Conservation (phyloP, 1,140 invertebrate genomes). For the Himalopsyche phryganea region DNA sequence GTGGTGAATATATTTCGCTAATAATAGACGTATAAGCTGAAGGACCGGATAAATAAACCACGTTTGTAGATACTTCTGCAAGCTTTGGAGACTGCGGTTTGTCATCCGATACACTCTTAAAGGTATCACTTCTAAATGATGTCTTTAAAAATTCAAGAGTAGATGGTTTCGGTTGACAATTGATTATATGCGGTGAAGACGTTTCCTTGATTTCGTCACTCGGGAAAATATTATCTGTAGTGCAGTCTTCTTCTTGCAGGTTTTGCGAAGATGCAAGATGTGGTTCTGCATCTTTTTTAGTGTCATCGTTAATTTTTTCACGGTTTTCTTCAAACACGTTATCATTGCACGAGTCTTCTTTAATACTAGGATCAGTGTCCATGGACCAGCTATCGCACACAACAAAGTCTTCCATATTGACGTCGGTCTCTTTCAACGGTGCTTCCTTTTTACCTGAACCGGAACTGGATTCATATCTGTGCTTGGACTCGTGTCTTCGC, state of each 20-base stretch:
- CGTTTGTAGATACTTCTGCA: no score
- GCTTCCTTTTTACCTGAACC: slow-evolving; percentile 31
- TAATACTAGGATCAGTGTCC: slow-evolving; percentile 39
- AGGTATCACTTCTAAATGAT: not conserved
- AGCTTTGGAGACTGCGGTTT: not conserved
- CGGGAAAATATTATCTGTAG: no score
- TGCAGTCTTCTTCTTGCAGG: no score
- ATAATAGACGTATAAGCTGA: no score
- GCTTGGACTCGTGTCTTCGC: not conserved
- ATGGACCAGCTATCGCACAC: slow-evolving; percentile 51
- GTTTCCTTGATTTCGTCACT: no score
- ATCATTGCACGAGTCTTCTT: not conserved
- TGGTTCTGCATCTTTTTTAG: not conserved
- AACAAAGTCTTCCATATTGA: slow-evolving; percentile 45
- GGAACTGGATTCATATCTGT: slow-evolving; percentile 25
- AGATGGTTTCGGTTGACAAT: not conserved
- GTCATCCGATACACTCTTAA: not conserved
- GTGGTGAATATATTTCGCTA: slow-evolving; percentile 11
- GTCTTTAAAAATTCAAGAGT: not conserved
- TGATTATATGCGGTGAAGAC: not conserved
- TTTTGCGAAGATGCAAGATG: no score
- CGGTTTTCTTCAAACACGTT: not conserved
- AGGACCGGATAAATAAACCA: no score
- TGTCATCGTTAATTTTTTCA: not conserved
- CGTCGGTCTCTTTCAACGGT: slow-evolving; percentile 41